Percentiles rank a stretch among this genome's conserved stretches.
Evolutionary conservation across 35 echinoderm and acorn worm species (phyloP).

Genomic region (Stichopus chloronotus): DNA sequence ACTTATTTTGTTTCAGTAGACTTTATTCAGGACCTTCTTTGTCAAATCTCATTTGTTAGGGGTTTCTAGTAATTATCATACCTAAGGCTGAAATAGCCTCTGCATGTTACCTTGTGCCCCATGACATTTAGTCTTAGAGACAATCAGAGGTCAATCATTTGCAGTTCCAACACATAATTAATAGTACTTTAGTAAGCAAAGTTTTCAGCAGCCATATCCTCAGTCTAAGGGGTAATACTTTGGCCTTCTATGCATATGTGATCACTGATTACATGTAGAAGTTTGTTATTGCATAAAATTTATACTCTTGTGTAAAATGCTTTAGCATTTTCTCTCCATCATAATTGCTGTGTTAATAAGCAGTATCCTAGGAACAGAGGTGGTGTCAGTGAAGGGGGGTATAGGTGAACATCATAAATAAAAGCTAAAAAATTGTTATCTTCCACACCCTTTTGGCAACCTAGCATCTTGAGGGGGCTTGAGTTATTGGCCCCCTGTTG

Average conservation of each 20-base stretch:
- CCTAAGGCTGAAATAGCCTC: background rate
- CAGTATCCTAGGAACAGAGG: constrained; percentile 13
- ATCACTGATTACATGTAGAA: background rate
- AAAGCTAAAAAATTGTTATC: background rate
- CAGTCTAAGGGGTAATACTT: background rate
- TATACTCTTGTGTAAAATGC: background rate
- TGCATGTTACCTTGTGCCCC: background rate
- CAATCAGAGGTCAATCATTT: no score
- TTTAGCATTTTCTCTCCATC: background rate
- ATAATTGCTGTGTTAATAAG: background rate
- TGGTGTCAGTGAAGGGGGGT: constrained; percentile 13
- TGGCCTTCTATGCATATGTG: background rate
- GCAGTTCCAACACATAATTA: constrained; percentile 2
- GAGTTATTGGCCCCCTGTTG: background rate
- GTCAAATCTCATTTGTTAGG: no score
- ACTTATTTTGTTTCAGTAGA: background rate
- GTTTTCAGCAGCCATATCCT: constrained; percentile 15
- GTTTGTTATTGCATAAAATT: constrained; percentile 21
- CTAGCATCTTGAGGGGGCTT: constrained; percentile 1
- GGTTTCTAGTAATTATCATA: constrained; percentile 15
- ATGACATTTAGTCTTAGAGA: background rate
- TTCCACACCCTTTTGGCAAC: constrained; percentile 18
- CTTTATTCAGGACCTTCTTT: constrained; percentile 5
- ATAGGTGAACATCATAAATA: background rate
- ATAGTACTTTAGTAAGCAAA: background rate